Evolutionary conservation across 1,140 invertebrate species (phyloP), one percentile per base, ranked within the genome.

Genomic region (Euwallacea fornicatus): DNA sequence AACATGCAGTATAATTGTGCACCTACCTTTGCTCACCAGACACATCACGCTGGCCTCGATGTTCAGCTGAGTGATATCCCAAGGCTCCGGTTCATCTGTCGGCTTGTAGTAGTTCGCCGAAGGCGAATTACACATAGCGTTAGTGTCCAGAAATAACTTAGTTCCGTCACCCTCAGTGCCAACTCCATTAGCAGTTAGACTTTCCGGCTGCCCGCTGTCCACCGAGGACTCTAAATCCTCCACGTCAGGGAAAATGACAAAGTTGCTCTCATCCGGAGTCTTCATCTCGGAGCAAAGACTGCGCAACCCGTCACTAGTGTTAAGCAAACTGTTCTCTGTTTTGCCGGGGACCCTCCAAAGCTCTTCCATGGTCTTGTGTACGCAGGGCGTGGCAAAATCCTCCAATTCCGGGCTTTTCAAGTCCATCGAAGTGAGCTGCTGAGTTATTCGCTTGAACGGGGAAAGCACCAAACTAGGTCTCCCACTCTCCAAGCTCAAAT

Each of bases 31-130:
- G 67, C 89, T 91, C 2, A 91, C 90, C 72, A 95, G 82, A 80
- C 93, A 94, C 87, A 95, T 93, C 0, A 95, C 88, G 76, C 92
- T 92, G 0, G 93, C 93, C 82, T 96, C 93, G 42, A 95, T 93
- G 77, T 97, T 97, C 11, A 96, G 79, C 75, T 94, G 89, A 0
- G 92, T 95, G 53, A 96, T 84, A 80, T 96, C 94, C 87, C 92
- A 92, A 0, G 93, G 93, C 79, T 96, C 93, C 0, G 91, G 91
- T 78, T 94, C 92, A 76, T 93, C 91, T 0, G 89, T 91, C 0
- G 91, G 90, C 70, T 91, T 88, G 78, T 93, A 93, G 80, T 92
- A 92, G 82, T 92, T 92, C 0, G 90, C 90, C 16, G 90, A 91
- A 0, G 91, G 90, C 7, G 89, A 91, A 74, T 87, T 89, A 73